Percentiles rank a stretch among this genome's conserved stretches.
Conservation (phyloP, 2,888 invertebrate species). For the Nomada fabriciana region DNA sequence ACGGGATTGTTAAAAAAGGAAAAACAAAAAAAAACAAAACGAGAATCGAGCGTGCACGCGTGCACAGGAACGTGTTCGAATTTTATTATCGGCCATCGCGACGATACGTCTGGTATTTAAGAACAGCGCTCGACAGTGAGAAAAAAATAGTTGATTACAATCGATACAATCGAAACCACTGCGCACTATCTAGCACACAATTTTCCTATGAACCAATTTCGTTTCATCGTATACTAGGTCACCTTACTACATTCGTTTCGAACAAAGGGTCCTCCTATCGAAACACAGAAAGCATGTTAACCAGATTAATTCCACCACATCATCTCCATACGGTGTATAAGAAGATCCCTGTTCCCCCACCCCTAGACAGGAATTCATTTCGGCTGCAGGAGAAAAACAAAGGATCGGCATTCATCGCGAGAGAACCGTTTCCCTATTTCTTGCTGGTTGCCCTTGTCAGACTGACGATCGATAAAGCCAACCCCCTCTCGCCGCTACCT, state of each 20-base stretch:
- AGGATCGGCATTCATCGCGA: slow-evolving; percentile 67
- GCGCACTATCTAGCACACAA: not conserved
- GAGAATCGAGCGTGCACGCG: not conserved
- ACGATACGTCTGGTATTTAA: slow-evolving; percentile 13
- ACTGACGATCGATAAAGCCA: slow-evolving; percentile 71
- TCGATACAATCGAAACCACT: slow-evolving; percentile 11
- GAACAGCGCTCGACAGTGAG: slow-evolving; percentile 6
- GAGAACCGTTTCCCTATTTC: slow-evolving; percentile 73
- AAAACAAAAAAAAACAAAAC: not conserved
- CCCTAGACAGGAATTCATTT: slow-evolving; percentile 15
- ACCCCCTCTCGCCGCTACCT: slow-evolving; percentile 60
- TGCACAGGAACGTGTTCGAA: slow-evolving; percentile 2
- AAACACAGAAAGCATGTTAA: slow-evolving; percentile 2
- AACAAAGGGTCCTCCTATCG: not conserved
- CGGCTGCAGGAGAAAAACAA: slow-evolving; percentile 57
- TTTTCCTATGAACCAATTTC: not conserved
- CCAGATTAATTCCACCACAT: slow-evolving; percentile 13
- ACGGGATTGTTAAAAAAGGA: slow-evolving; percentile 25
- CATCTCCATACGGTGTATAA: not conserved
- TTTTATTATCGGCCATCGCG: slow-evolving; percentile 34
- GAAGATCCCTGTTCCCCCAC: not conserved
- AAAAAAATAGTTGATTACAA: slow-evolving; percentile 14
- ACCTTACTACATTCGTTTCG: not conserved
- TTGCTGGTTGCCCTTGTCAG: slow-evolving; percentile 73
- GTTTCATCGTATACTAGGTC: too few species aligned